Base-by-base conservation (phyloP, 1,140 invertebrate species). In the Pinna nobilis region DNA sequence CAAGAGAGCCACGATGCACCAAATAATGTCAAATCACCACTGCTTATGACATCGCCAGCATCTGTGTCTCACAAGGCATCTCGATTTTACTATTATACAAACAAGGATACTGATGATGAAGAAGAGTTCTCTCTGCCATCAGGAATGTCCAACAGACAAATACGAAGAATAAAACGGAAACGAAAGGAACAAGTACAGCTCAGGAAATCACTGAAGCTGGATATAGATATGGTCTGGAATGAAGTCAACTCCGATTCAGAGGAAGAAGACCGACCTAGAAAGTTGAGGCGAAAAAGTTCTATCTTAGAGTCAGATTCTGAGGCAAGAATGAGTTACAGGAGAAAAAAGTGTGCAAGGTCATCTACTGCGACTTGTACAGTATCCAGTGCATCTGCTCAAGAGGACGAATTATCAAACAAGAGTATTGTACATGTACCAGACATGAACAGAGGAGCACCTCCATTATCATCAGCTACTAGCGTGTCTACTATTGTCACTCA, bases 201-300 rank as follows among this genome's bases (percentile, higher is more conserved):
- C 5, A 33, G 59, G n/a, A 63, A 63, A 41, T 25, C 13, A 20
- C 25, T 63, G 35, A 41, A 9, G 5, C n/a, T 63, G 15, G 59
- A 63, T 13, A 63, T 63, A 11, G 59, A 63, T 30, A 63, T 63
- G 59, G 20, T 23, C 3, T 63, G 59, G 59, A 23, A 33, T 44
- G 35, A 30, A 9, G 59, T 41, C 25, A 41, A 15, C 3, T 63
- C 59, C 5, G 59, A 39, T 9, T 63, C 59, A 28, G 59, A 63
- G 23, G 33, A 32, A 3, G 59, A 63, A 20, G 18, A 11, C 25
- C 28, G 35, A 25, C 59, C 59, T 0, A 63, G 44, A 41, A 39
- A 44, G 18, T 32, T 63, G 25, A 39, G 59, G 25, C 13, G 33
- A 6, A 59, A 33, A 33, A 59, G 32, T 20, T 59, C 55, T 59